Evolutionary conservation across 2,797 vertebrate genomes (phyloP).

Genomic region (Holocentrus rufus): DNA sequence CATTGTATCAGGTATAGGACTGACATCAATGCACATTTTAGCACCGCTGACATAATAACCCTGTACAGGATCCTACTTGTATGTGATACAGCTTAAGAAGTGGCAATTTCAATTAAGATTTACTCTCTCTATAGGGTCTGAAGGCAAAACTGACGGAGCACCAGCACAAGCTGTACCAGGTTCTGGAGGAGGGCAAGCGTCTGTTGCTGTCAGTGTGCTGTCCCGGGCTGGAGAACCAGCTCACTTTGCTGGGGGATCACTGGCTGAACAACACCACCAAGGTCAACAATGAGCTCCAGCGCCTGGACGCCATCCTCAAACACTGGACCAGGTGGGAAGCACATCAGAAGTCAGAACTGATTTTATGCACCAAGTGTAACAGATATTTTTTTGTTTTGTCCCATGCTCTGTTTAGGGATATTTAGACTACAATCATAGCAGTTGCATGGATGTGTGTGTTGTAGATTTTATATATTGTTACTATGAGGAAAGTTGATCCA

Average conservation of each 20-base stretch:
- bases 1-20: constrained; percentile 88
- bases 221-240: constrained; percentile 88
- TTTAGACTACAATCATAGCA: too few species aligned
- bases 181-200: constrained; percentile 92
- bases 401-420: too few species aligned
- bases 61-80: neutral
- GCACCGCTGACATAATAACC: neutral
- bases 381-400: neutral
- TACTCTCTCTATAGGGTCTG: constrained; percentile 80
- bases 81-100: neutral
- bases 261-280: constrained; percentile 90
- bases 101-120: neutral
- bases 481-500: too few species aligned
- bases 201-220: constrained; percentile 90
- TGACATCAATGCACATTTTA: neutral
- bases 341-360: neutral
- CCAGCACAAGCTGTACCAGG: constrained; percentile 93
- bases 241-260: constrained; percentile 89
- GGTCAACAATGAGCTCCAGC: constrained; percentile 91
- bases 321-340: constrained; percentile 93
- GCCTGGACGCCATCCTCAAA: constrained; percentile 92
- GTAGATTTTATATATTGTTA: too few species aligned
- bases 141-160: constrained; percentile 87
- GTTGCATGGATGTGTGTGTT: too few species aligned
- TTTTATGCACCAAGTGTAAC: neutral